Percentiles rank a stretch among this genome's conserved stretches.
These are phyloP conservation scores for Cenopis cana DNA, from an alignment of 2,888 invertebrate species.

Conservation along the genomic window DNA sequence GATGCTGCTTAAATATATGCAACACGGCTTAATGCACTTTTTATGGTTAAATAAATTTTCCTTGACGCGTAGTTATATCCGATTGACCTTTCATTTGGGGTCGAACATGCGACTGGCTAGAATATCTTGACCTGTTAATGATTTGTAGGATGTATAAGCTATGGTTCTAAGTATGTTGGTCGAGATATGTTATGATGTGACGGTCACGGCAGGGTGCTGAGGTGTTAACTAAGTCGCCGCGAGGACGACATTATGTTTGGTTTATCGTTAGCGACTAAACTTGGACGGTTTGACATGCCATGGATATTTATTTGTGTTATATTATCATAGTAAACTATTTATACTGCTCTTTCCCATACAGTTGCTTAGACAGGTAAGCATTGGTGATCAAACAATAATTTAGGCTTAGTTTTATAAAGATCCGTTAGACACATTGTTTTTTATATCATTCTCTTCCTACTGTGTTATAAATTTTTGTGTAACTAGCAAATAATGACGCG, in stretches of 20 bases:
- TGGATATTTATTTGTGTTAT: constrained; percentile 1
- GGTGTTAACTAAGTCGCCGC: constrained; percentile 38
- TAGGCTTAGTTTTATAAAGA: no score
- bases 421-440: no score
- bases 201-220: constrained; percentile 39
- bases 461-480: no score
- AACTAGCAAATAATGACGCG: no score
- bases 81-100: constrained; percentile 42
- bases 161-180: constrained; percentile 12
- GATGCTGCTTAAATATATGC: constrained; percentile 37
- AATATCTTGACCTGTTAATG: not conserved
- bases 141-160: not conserved
- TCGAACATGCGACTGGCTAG: constrained; percentile 24
- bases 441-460: no score
- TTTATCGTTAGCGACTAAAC: constrained; percentile 40
- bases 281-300: constrained; percentile 20
- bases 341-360: no score
- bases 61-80: constrained; percentile 39
- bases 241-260: constrained; percentile 39
- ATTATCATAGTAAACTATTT: no score
- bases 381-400: no score
- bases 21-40: constrained; percentile 40
- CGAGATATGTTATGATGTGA: constrained; percentile 35
- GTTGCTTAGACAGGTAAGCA: no score
- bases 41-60: constrained; percentile 44